Evolutionary conservation across 2,113 vertebrate species (phyloP), one percentile per base, ranked within the genome.

Genomic region (Tetrax tetrax): DNA sequence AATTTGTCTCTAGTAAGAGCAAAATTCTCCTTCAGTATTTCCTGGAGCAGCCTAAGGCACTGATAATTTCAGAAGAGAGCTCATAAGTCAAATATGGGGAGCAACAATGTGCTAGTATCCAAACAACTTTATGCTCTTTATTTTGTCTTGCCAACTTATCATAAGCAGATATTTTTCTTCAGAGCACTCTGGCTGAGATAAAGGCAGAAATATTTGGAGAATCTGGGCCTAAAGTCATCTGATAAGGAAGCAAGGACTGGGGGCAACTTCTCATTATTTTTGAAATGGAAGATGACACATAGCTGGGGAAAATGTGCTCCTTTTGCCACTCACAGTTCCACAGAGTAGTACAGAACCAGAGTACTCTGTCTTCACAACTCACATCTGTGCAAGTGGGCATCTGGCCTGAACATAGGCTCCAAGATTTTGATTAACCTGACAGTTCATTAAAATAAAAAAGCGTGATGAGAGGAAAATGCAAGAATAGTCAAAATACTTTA

Each of bases 161-260:
- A 87, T 2, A 15, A 91, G 47, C 50, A 86, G 75, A 48, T 19
- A 91, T 95, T 93, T 94, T 90, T 89, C 79, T 94, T 87, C 83
- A 45, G 74, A 95, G 37, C 47, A 77, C 90, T 96, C 88, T 75
- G 38, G 25, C 74, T 95, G 93, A 95, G 85, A 88, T 33, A 87
- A 43, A 91, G 18, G n/a, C 81, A 92, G 70, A 97, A 94, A 47
- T 82, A 96, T 96, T 89, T 85, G 65, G 61, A 78, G 87, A 96
- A 95, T 97, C 83, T 95, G 54, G 41, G 74, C 65, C 74, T 87
- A 12, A 91, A 91, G 83, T 84, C 47, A 85, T 95, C 95, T 82
- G 87, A 95, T 95, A 95, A 94, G 43, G 63, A 66, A 76, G 66
- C 41, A 91, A 45, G 57, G 50, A 14, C 57, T 54, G 13, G 37